phyloP scores from a whole-genome alignment of 2,113 vertebrate genomes.

The Lampris megalopsis region DNA sequence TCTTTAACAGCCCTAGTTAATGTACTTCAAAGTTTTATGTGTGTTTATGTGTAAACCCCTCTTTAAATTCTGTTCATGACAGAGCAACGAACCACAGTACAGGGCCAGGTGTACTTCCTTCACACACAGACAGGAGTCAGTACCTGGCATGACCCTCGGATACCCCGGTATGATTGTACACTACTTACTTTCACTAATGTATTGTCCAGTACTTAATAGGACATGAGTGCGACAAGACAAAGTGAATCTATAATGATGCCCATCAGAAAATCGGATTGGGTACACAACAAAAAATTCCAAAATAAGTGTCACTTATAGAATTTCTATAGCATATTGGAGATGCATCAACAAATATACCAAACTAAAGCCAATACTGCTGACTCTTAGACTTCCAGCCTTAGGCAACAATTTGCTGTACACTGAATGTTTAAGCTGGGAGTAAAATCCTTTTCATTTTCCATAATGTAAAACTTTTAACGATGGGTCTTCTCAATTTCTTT shows the following conservation, averaged over 20 bases:
- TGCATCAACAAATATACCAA: too few relatives aligned
- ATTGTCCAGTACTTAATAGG: constrained; percentile 5
- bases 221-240: background rate
- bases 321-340: too few relatives aligned
- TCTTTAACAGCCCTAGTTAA: background rate
- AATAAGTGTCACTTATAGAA: too few relatives aligned
- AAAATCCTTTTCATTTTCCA: too few relatives aligned
- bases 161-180: constrained; percentile 87
- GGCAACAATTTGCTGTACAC: too few relatives aligned
- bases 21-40: background rate
- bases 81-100: constrained; percentile 90
- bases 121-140: constrained; percentile 98
- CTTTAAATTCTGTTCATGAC: constrained; percentile 31
- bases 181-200: background rate
- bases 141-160: constrained; percentile 97
- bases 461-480: too few relatives aligned
- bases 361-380: too few relatives aligned
- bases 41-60: background rate
- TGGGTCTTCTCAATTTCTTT: too few relatives aligned
- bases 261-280: background rate
- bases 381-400: too few relatives aligned
- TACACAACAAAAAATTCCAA: too few relatives aligned
- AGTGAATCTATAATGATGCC: constrained; percentile 10
- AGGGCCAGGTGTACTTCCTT: constrained; percentile 97
- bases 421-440: too few relatives aligned